phyloP scores from a whole-genome alignment of 2,113 vertebrate genomes.

The Lamprologus speciosus region DNA sequence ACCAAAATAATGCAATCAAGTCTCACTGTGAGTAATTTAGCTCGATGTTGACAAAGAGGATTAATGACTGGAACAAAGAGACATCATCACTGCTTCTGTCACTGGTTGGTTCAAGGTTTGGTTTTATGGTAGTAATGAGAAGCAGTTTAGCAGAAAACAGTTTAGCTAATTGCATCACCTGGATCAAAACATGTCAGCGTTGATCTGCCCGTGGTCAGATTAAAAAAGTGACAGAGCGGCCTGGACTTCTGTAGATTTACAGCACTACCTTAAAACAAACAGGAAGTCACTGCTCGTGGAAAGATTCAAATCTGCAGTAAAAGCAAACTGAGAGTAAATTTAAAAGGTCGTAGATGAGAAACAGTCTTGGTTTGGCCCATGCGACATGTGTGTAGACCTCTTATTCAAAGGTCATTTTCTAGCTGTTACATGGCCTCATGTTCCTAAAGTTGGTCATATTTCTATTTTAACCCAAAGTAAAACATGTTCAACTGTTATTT shows the following conservation, averaged over 20 bases:
- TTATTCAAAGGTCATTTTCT: neutral
- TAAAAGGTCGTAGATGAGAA: neutral
- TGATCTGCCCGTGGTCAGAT: rapidly evolving
- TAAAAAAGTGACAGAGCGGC: neutral
- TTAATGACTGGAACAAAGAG: neutral
- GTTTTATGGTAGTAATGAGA: neutral
- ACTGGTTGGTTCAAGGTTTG: neutral
- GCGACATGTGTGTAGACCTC: neutral
- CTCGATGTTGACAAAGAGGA: neutral
- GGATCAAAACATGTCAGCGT: neutral
- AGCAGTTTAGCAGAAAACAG: neutral
- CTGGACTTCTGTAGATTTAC: neutral
- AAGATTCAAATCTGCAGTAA: neutral
- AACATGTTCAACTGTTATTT: neutral
- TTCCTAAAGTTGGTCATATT: neutral
- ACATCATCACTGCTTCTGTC: neutral
- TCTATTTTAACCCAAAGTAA: neutral
- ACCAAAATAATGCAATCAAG: neutral
- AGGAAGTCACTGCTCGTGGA: neutral
- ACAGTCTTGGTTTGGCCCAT: neutral
- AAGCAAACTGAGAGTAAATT: neutral
- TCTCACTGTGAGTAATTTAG: neutral
- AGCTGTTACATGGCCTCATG: neutral
- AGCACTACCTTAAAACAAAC: neutral
- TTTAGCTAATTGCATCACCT: neutral